Evolutionary conservation across 1,140 invertebrate genomes (phyloP).

Genomic region (Ceratoteleas bidentatus): DNA sequence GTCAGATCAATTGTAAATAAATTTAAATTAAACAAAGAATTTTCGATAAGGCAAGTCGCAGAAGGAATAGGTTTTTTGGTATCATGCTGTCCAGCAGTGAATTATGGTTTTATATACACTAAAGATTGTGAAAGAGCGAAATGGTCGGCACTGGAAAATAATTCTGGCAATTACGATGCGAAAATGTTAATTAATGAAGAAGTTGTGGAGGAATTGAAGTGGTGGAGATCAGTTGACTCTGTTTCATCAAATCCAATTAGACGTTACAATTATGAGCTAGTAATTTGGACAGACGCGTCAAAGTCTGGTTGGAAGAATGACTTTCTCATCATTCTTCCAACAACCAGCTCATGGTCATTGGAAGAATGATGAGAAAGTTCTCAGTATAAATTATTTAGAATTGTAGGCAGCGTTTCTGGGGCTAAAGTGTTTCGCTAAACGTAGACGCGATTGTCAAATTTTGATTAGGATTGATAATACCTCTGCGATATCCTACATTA

Average conservation of each 20-base stretch:
- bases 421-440: too few species aligned
- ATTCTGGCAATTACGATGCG: slow-evolving; percentile 16
- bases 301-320: slow-evolving; percentile 68
- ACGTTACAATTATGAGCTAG: slow-evolving; percentile 42
- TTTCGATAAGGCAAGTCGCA: background rate
- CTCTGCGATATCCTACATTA: too few species aligned
- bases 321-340: too few species aligned
- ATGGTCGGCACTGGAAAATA: slow-evolving; percentile 10
- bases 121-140: slow-evolving; percentile 33
- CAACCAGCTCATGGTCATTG: too few species aligned
- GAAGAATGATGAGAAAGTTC: too few species aligned
- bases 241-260: slow-evolving; percentile 10
- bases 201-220: slow-evolving; percentile 15
- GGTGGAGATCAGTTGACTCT: slow-evolving; percentile 21
- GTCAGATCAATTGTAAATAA: background rate
- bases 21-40: background rate
- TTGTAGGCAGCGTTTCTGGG: too few species aligned
- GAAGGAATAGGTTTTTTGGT: too few species aligned
- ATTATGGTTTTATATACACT: slow-evolving; percentile 36
- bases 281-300: slow-evolving; percentile 74
- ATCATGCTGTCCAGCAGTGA: slow-evolving; percentile 26
- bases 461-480: too few species aligned
- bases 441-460: too few species aligned
- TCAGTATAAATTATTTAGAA: too few species aligned
- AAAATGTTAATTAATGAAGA: slow-evolving; percentile 5